Evolutionary conservation across 1,140 invertebrate species (phyloP).

Genomic region (Cryptotermes secundus): DNA sequence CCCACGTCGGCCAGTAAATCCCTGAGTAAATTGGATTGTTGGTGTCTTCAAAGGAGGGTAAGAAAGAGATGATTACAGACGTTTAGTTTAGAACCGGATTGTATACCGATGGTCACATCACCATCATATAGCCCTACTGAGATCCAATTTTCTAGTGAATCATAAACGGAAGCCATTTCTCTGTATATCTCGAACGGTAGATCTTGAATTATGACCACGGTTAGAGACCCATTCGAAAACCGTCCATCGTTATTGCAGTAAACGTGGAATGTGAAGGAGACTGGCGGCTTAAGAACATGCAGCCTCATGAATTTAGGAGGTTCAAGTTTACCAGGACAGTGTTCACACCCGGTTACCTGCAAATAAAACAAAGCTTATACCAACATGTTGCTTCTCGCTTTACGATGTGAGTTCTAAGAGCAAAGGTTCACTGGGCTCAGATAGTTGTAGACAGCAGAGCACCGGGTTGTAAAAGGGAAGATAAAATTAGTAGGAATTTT

Average conservation of each 20-base stretch:
- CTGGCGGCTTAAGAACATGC: background rate
- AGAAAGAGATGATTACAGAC: background rate
- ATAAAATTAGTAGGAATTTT: too few relatives aligned
- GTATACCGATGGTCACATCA: background rate
- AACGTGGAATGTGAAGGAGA: background rate
- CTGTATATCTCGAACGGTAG: background rate
- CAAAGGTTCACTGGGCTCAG: background rate
- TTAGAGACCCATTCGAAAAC: background rate
- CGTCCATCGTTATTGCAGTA: background rate
- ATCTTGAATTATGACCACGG: background rate
- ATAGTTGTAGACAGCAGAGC: background rate
- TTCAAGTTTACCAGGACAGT: background rate
- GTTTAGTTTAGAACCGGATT: background rate
- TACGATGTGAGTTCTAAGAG: background rate
- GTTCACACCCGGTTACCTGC: background rate
- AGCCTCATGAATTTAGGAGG: background rate
- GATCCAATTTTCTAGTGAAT: slow-evolving; percentile 16
- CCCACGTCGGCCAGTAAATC: background rate
- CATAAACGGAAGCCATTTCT: slow-evolving; percentile 7
- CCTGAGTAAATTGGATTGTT: slow-evolving; percentile 19
- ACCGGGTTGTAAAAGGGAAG: too few relatives aligned
- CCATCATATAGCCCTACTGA: background rate
- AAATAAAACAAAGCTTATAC: background rate
- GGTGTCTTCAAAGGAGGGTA: background rate
- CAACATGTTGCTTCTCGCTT: background rate